Conservation (phyloP, 1,140 invertebrate species). For the Rhopalosiphum maidis region DNA sequence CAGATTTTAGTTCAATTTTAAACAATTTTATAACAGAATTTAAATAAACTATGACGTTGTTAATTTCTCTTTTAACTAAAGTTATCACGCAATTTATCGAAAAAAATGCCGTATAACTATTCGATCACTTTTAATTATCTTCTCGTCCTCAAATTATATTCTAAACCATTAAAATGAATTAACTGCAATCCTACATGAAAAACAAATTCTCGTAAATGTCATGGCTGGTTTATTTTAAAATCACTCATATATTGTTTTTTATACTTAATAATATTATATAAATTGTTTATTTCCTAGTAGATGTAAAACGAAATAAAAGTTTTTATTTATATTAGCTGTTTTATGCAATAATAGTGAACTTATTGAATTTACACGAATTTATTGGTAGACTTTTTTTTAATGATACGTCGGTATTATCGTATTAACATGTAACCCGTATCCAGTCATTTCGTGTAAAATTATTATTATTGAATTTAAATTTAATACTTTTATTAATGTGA, state of each 20-base stretch:
- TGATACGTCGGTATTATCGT: no score
- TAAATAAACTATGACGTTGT: neutral
- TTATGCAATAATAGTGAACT: neutral
- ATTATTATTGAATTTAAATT: neutral
- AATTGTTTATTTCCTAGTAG: neutral
- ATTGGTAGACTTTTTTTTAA: neutral
- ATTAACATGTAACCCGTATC: no score
- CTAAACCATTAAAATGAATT: neutral
- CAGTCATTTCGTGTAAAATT: neutral
- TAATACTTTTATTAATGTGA: neutral
- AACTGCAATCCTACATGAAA: neutral
- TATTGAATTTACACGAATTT: neutral
- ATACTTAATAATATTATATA: neutral
- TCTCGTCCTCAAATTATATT: neutral
- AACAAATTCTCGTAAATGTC: neutral
- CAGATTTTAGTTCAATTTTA: neutral
- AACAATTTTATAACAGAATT: neutral
- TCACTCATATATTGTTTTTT: neutral
- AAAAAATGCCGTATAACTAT: neutral
- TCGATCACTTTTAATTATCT: no score
- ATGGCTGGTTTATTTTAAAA: neutral
- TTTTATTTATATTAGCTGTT: neutral
- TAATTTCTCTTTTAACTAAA: neutral
- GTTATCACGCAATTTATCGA: neutral
- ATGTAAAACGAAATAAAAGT: neutral